Evolutionary conservation across 2,888 invertebrate species (phyloP), one percentile per base, ranked within the genome.

Genomic region (Drosophila hamatofila): DNA sequence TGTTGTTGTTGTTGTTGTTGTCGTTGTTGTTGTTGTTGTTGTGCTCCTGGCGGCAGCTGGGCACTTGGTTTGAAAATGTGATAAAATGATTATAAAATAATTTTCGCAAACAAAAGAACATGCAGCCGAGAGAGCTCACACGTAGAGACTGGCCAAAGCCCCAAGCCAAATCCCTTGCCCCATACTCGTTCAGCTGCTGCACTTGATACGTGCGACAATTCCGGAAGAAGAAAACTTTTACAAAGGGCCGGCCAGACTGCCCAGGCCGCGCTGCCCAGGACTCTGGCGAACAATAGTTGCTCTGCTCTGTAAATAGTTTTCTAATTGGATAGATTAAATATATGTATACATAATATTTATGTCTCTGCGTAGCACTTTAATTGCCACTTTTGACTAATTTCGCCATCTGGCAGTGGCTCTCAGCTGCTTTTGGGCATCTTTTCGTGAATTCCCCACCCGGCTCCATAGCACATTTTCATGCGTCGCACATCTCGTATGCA

Each of bases 81-180:
- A 88, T 85, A 88, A 89, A 85, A 89, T 84, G 77, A 89, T 89
- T 85, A 88, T 88, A 89, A 85, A 88, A 85, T 85, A 84, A 85
- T 89, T 89, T 89, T 82, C 67, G 55, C 75, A 88, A 81, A 84
- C 89, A 85, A 89, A 75, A 76, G 74, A 57, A 74, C 81, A 81
- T 71, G 71, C 71, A 80, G 44, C 60, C 27, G 54, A 69, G 54
- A 69, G 60, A 63, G 67, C 72, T 70, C 68, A 66, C 70, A 81
- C 85, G 79, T 81, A 65, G 27, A 55, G 42, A 52, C 54, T 35
- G 44, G 21, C 33, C 51, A 14, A 27, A 42, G 35, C 39, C 25
- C 27, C 30, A 21, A 23, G 1, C 39, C 48, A 37, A 59, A 52
- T 67, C 55, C 55, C 51, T 52, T 56, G 35, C 16, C 39, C 14